phyloP scores from a whole-genome alignment of 2,113 vertebrate species.

The Oreochromis niloticus region DNA sequence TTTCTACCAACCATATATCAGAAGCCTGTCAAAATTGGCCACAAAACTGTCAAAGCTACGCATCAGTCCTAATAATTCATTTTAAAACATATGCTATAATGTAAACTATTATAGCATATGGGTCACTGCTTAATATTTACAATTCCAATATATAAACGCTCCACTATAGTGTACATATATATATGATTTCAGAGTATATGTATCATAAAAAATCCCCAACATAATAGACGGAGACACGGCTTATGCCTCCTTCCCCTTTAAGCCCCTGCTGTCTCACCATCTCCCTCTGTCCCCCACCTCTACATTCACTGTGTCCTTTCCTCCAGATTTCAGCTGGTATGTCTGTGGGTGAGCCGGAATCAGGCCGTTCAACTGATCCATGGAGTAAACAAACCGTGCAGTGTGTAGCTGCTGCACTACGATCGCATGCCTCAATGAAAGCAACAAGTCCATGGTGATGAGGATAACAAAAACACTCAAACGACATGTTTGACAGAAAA shows the following conservation, averaged over 20 bases:
- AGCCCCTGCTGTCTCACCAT: not conserved
- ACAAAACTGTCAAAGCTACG: too few relatives aligned
- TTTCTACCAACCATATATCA: too few relatives aligned
- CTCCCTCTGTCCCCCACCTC: not conserved
- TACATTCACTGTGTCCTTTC: not conserved
- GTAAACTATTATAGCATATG: too few relatives aligned
- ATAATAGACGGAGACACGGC: not conserved
- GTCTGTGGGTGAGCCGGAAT: not conserved
- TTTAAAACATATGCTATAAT: too few relatives aligned
- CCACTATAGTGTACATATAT: too few relatives aligned
- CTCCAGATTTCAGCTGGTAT: not conserved
- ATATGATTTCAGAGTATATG: not conserved
- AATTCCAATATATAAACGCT: too few relatives aligned
- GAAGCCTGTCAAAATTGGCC: too few relatives aligned
- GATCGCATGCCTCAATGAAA: not conserved
- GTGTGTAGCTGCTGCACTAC: not conserved
- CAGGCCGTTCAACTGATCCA: not conserved
- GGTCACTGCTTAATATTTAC: too few relatives aligned
- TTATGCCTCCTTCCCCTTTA: not conserved
- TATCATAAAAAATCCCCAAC: not conserved
- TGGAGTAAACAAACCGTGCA: not conserved
- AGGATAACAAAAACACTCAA: not conserved
- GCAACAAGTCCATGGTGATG: not conserved
- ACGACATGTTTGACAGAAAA: not conserved
- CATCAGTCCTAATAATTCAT: too few relatives aligned